phyloP scores from a whole-genome alignment of 1,140 invertebrate species.

The Drosophila pectinifera region DNA sequence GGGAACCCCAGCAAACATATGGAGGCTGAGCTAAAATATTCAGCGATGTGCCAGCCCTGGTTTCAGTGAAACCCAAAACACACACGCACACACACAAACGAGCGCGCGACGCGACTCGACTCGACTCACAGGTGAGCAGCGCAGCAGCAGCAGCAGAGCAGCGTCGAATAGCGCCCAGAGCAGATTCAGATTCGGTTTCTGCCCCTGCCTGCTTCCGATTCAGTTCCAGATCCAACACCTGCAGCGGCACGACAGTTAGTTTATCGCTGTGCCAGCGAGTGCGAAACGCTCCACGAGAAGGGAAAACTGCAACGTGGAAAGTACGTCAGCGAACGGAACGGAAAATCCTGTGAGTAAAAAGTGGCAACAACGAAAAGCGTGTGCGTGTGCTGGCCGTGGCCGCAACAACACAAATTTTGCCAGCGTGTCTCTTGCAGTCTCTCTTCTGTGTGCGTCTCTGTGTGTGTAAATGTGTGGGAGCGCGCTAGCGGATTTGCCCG shows the following conservation, averaged over 20 bases:
- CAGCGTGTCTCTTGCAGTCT: slow-evolving; percentile 38
- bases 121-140: slow-evolving; percentile 64
- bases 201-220: slow-evolving; percentile 24
- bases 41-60: slow-evolving; percentile 19
- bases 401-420: slow-evolving; percentile 49
- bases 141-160: slow-evolving; percentile 29
- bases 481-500: slow-evolving; percentile 25
- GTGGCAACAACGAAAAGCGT: slow-evolving; percentile 17
- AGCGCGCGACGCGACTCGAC: slow-evolving; percentile 4
- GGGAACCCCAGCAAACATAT: slow-evolving; percentile 3
- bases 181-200: slow-evolving; percentile 35
- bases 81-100: slow-evolving; percentile 19
- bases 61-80: slow-evolving; percentile 24
- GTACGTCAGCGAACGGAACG: slow-evolving; percentile 60
- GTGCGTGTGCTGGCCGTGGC: slow-evolving; percentile 4
- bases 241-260: slow-evolving; percentile 14
- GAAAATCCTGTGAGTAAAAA: slow-evolving; percentile 54
- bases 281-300: slow-evolving; percentile 13
- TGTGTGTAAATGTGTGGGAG: slow-evolving; percentile 8
- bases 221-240: slow-evolving; percentile 25
- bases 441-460: slow-evolving; percentile 17
- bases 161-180: slow-evolving; percentile 23
- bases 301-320: slow-evolving; percentile 20
- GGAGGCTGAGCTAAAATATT: neutral
- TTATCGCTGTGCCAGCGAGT: slow-evolving; percentile 10